Percentiles rank a stretch among this genome's conserved stretches.
Conservation (phyloP, 2,888 invertebrate genomes). For the Lasioglossum zephyrum region DNA sequence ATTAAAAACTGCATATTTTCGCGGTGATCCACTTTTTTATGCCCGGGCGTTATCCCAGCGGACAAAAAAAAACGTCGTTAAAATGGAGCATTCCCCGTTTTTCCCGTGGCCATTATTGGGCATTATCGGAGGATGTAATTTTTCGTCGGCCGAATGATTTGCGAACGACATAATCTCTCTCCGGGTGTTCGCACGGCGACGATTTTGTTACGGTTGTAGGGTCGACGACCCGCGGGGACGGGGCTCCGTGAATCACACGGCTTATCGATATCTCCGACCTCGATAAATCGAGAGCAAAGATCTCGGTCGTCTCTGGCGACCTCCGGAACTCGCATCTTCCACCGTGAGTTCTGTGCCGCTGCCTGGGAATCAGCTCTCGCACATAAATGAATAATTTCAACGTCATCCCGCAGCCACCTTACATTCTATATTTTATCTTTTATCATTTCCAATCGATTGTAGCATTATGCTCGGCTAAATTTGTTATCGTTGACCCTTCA, state of each 20-base stretch:
- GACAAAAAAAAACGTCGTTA: not conserved
- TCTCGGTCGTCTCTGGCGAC: slow-evolving; percentile 11
- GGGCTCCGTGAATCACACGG: slow-evolving; percentile 36
- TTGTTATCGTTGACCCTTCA: not conserved
- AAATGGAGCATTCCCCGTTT: not conserved
- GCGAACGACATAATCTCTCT: slow-evolving; percentile 2
- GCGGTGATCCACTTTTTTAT: not conserved
- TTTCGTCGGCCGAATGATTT: slow-evolving; percentile 5
- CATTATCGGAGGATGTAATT: not conserved
- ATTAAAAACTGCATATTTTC: not conserved
- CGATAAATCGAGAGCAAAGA: slow-evolving; percentile 62
- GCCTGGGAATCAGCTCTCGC: not conserved
- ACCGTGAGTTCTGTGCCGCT: too few species aligned
- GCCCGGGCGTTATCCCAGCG: not conserved
- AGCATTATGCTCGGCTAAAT: not conserved
- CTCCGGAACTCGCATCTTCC: slow-evolving; percentile 11
- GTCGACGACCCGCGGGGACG: slow-evolving; percentile 25
- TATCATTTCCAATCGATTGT: not conserved
- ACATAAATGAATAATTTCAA: slow-evolving; percentile 1
- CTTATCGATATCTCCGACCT: slow-evolving; percentile 61
- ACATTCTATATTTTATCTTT: not conserved
- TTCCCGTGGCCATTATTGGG: not conserved
- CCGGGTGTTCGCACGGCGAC: not conserved
- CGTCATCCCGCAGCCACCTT: not conserved
- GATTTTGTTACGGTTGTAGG: slow-evolving; percentile 16